Percentiles rank a stretch among this genome's conserved stretches.
These are phyloP conservation scores for Cirrhinus molitorella DNA, from an alignment of 2,797 vertebrate genomes.

Conservation along the genomic window DNA sequence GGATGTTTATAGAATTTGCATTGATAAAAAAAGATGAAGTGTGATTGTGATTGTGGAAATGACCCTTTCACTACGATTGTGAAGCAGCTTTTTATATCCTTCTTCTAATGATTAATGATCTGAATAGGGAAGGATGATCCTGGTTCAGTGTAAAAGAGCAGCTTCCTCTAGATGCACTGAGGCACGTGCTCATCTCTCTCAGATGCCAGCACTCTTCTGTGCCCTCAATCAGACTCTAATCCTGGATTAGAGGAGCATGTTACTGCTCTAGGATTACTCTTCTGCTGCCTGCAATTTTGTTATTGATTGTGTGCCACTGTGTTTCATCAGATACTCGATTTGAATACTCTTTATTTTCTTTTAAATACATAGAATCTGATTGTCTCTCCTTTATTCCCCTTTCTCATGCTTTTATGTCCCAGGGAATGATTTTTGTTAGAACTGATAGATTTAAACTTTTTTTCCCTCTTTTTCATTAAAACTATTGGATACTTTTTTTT, in stretches of 20 bases:
- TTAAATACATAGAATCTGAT: conserved; percentile 9
- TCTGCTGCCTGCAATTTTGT: conserved; percentile 65
- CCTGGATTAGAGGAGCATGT: conserved; percentile 74
- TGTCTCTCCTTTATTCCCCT: not conserved
- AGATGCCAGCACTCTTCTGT: conserved; percentile 73
- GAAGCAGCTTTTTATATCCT: conserved; percentile 30
- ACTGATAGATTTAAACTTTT: not conserved
- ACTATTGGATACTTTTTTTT: not conserved
- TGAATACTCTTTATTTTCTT: not conserved
- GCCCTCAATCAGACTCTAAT: conserved; percentile 76
- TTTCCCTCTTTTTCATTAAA: not conserved
- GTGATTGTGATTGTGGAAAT: conserved; percentile 12
- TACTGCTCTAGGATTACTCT: conserved; percentile 63
- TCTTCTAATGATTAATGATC: conserved; percentile 33
- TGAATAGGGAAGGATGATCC: conserved; percentile 21
- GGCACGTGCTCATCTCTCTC: conserved; percentile 73
- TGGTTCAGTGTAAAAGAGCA: conserved; percentile 25
- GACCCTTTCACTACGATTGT: not conserved
- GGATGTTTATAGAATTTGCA: not conserved
- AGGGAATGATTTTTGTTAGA: not conserved
- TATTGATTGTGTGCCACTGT: conserved; percentile 57
- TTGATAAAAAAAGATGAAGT: not conserved
- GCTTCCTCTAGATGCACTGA: conserved; percentile 22
- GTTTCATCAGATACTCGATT: conserved; percentile 23
- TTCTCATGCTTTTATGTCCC: not conserved